Evolutionary conservation across 2,113 vertebrate species (phyloP).

Genomic region (Paraplagusia blochii): DNA sequence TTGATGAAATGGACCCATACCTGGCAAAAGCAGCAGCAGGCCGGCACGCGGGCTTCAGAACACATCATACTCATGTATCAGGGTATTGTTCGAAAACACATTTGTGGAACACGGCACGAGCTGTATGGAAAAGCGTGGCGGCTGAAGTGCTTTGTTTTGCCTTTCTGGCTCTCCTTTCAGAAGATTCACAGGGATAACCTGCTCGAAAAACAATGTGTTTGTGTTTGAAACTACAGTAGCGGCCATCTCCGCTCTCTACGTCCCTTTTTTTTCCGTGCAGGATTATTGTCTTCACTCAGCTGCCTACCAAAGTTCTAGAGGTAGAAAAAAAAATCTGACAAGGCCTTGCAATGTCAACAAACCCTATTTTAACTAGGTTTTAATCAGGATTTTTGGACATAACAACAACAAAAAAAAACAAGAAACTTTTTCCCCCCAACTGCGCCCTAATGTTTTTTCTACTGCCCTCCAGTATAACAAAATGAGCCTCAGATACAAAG

Average conservation of each 20-base stretch:
- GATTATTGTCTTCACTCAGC: conserved; percentile 30
- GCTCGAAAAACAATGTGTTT: conserved; percentile 39
- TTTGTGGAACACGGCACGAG: conserved; percentile 38
- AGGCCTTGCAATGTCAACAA: conserved; percentile 24
- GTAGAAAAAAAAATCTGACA: conserved; percentile 26
- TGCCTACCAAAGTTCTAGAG: conserved; percentile 32
- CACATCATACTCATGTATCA: conserved; percentile 19
- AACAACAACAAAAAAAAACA: conserved; percentile 4
- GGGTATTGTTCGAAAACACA: conserved; percentile 39
- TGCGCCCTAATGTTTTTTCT: conserved; percentile 85
- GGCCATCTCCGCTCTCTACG: conserved; percentile 13
- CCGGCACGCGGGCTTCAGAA: conserved; percentile 31
- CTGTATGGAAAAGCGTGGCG: conserved; percentile 26
- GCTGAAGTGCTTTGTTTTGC: conserved; percentile 50
- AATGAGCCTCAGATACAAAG: conserved; percentile 80
- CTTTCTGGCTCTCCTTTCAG: conserved; percentile 34
- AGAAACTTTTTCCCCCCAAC: conserved; percentile 33
- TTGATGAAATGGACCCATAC: conserved; percentile 62
- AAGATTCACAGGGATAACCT: conserved; percentile 10
- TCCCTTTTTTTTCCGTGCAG: conserved; percentile 29
- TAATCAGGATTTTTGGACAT: conserved; percentile 71
- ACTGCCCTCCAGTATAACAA: conserved; percentile 79
- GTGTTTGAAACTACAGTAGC: conserved; percentile 19
- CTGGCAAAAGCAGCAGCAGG: conserved; percentile 56
- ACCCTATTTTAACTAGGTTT: conserved; percentile 84